Percentiles rank a stretch among this genome's conserved stretches.
phyloP scores from a whole-genome alignment of 2,888 invertebrate species.

The Galeruca laticollis region DNA sequence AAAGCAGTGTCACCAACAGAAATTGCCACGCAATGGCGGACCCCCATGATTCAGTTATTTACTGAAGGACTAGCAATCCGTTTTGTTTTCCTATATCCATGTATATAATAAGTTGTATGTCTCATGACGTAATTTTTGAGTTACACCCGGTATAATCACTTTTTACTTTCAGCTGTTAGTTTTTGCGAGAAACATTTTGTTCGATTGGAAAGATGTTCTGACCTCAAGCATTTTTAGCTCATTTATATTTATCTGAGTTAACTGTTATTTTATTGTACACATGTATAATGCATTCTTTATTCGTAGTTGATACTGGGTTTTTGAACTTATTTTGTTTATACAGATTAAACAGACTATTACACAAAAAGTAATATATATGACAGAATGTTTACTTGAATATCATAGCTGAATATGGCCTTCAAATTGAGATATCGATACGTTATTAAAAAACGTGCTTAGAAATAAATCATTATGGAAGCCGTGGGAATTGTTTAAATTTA shows the following conservation, averaged over 20 bases:
- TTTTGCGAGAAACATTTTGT: not conserved
- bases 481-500: not conserved
- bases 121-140: constrained; percentile 5
- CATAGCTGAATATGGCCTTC: not conserved
- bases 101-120: not conserved
- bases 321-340: constrained; percentile 15
- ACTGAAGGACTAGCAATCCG: too few relatives aligned
- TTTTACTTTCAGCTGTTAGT: constrained; percentile 6
- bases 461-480: not conserved
- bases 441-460: constrained; percentile 2
- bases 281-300: not conserved
- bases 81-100: too few relatives aligned
- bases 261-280: not conserved
- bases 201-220: not conserved
- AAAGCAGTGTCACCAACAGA: too few relatives aligned
- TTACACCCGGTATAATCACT: not conserved
- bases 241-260: not conserved
- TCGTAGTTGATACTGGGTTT: constrained; percentile 9
- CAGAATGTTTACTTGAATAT: not conserved
- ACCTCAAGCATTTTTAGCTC: not conserved
- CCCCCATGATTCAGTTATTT: too few relatives aligned
- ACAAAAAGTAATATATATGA: not conserved
- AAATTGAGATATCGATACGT: not conserved
- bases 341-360: not conserved
- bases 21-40: too few relatives aligned